Evolutionary conservation across 1,140 invertebrate species (phyloP), one percentile per base, ranked within the genome.

Genomic region (Globodera rostochiensis): DNA sequence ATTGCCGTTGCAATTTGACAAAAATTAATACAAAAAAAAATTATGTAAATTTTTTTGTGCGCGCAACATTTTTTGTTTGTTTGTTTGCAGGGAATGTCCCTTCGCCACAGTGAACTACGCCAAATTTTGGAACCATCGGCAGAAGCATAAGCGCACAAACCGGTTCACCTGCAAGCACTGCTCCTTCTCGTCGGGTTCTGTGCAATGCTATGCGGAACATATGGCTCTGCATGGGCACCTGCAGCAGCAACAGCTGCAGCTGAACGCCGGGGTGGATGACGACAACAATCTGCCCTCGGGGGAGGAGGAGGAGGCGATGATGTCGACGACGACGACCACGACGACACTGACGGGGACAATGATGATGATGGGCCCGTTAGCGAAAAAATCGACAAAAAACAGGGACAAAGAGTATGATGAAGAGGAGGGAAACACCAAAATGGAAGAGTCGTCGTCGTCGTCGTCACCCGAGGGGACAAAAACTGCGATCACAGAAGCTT

Each of bases 71-170:
- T 25, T 25, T 36, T 36, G 2, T 36, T 46, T 81, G 67, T 80
- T n/a, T n/a, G n/a, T n/a, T n/a, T 81, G n/a, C 1, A 82, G 81
- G 45, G 81, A 82, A 21, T 82, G 81, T 6, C 81, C 81, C 46
- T 82, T 50, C 74, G 49, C 13, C 25, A 82, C 79, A n/a, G 78
- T 67, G 25, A 81, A 71, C n/a, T 82, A 67, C 21, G 78, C 77
- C 57, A 82, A 82, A 82, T 73, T 82, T 9, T 82, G 81, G 81
- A 71, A 82, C 69, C 81, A 82, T 67, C 67, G 73, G 64, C 81
- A 82, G 69, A 82, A 82, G 80, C 81, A 82, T 47, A 81, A 80
- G 74, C 77, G 73, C 11, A 45, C 45, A 3, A 64, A 25, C 36
- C 79, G 81, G 46, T 82, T 82, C 70, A 46, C 80, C 49, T 82